Conservation (phyloP, 2,113 vertebrate genomes). For the Dendropsophus ebraccatus region DNA sequence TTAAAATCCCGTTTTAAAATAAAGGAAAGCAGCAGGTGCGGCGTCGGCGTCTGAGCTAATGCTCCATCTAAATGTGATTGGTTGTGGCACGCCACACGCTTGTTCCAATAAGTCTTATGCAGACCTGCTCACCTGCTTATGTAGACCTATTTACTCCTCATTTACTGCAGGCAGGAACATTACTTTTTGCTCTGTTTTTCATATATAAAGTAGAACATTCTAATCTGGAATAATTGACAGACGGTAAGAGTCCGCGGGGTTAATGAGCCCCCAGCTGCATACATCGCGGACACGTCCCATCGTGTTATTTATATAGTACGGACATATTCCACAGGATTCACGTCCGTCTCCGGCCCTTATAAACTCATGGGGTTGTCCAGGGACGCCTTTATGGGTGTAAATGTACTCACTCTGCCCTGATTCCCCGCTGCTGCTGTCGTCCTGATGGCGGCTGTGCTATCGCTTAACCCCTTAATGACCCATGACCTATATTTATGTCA, state of each 20-base stretch:
- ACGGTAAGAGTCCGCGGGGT: background rate
- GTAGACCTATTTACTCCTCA: constrained; percentile 4
- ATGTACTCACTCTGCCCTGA: too few species aligned
- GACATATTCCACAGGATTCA: too few species aligned
- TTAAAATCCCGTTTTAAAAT: background rate
- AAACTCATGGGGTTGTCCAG: too few species aligned
- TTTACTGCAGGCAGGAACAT: constrained; percentile 16
- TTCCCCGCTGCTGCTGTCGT: too few species aligned
- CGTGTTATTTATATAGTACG: too few species aligned
- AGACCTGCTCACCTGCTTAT: background rate
- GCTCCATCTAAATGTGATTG: constrained; percentile 5
- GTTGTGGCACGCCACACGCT: background rate
- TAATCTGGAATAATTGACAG: constrained; percentile 20
- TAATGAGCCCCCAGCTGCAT: too few species aligned
- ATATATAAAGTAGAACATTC: background rate
- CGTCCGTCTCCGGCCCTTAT: too few species aligned
- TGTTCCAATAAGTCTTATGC: constrained; percentile 13
- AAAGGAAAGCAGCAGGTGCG: constrained; percentile 16
- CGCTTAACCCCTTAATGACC: too few species aligned
- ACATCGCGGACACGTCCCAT: too few species aligned
- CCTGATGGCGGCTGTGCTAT: too few species aligned
- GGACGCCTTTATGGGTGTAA: too few species aligned
- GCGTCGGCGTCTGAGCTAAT: background rate
- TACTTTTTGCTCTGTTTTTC: background rate
- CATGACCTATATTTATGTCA: too few species aligned